phyloP scores from a whole-genome alignment of 2,888 invertebrate species.

The Automeris io region DNA sequence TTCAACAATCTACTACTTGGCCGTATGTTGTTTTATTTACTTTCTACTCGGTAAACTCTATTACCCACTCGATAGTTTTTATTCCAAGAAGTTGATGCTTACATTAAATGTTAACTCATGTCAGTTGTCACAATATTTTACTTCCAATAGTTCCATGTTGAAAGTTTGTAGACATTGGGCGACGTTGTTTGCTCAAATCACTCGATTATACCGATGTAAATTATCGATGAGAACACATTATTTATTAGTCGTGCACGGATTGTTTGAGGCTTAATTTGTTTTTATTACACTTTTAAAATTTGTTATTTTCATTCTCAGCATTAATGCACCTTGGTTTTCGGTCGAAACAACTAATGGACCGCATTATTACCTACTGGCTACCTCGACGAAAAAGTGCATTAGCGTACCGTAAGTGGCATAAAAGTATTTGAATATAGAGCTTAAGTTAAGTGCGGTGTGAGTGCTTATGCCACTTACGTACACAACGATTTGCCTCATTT shows the following conservation, averaged over 20 bases:
- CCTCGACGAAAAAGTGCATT: conserved; percentile 71
- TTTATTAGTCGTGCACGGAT: neutral
- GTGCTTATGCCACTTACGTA: conserved; percentile 64
- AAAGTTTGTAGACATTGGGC: conserved; percentile 42
- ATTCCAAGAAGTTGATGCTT: conserved; percentile 66
- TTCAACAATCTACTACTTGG: conserved; percentile 30
- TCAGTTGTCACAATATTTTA: conserved; percentile 64
- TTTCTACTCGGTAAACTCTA: conserved; percentile 66
- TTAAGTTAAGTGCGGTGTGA: conserved; percentile 63
- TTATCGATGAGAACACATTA: conserved; percentile 2
- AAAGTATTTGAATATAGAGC: conserved; percentile 72
- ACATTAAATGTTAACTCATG: conserved; percentile 63
- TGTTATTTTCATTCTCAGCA: conserved; percentile 37
- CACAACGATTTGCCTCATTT: conserved; percentile 61
- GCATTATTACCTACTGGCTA: conserved; percentile 54
- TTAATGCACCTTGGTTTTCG: conserved; percentile 36
- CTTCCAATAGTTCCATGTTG: conserved; percentile 46
- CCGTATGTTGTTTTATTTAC: conserved; percentile 69
- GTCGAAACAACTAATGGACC: conserved; percentile 62
- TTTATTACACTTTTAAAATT: conserved; percentile 19
- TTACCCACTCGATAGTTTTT: conserved; percentile 66
- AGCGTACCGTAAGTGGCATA: conserved; percentile 65
- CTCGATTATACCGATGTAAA: conserved; percentile 19
- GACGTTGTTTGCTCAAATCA: conserved; percentile 42
- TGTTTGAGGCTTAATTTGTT: conserved; percentile 1